phyloP scores from a whole-genome alignment of 92 coral and sea anemone species.

The Virgularia gustaviana region DNA sequence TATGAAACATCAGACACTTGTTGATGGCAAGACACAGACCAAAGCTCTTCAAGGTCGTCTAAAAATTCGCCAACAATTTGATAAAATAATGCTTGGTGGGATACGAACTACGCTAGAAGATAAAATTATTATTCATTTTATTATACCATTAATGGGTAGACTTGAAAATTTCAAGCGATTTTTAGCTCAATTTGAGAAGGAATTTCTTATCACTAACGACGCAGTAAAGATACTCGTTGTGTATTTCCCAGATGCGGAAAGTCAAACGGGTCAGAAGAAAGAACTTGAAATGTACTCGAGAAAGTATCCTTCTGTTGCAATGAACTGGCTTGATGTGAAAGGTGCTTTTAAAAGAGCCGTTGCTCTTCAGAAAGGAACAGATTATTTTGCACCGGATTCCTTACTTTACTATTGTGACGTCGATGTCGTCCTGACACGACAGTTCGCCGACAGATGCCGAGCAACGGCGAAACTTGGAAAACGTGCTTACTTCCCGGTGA shows the following conservation, averaged over 20 bases:
- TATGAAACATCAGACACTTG: constrained; percentile 83
- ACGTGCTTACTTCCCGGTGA: constrained; percentile 34
- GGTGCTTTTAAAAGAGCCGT: constrained; percentile 38
- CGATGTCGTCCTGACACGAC: constrained; percentile 22
- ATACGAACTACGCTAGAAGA: background rate
- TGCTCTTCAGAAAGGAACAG: constrained; percentile 23
- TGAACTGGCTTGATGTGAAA: constrained; percentile 30
- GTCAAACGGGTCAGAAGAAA: constrained; percentile 13
- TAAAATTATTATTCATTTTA: constrained; percentile 15
- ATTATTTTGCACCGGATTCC: background rate
- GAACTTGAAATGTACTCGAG: background rate
- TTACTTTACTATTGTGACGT: constrained; percentile 26
- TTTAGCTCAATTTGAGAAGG: constrained; percentile 18
- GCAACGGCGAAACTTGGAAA: constrained; percentile 24
- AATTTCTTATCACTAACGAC: constrained; percentile 4
- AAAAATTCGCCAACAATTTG: constrained; percentile 19
- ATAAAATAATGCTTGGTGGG: background rate
- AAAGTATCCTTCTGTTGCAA: constrained; percentile 26
- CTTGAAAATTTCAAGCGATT: constrained; percentile 30
- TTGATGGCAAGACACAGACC: background rate
- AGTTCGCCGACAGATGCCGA: constrained; percentile 33
- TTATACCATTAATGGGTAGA: constrained; percentile 26
- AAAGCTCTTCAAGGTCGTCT: constrained; percentile 3
- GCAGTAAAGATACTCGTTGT: constrained; percentile 28
- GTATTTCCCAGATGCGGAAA: constrained; percentile 20